A percentile compares a stretch with the other conserved stretches of the same genome.
Conservation (phyloP, 2,888 invertebrate genomes). For the Dasysyrphus tricinctus region DNA sequence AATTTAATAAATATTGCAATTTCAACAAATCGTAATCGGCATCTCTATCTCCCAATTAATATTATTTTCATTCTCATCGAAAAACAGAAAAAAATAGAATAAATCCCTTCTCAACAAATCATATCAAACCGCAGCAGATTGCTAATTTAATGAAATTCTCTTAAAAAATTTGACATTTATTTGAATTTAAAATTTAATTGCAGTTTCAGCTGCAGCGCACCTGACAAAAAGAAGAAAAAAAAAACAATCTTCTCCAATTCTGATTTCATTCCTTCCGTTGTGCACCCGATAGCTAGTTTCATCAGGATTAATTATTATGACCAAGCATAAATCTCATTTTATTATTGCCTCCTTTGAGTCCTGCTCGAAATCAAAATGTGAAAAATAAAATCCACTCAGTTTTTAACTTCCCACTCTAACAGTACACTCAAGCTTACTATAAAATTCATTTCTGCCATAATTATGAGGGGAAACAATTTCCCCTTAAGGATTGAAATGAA, state of each 20-base stretch:
- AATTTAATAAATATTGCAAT: no score
- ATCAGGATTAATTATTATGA: slow-evolving; percentile 62
- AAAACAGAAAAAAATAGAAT: neutral
- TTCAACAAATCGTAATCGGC: neutral
- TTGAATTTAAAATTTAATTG: slow-evolving; percentile 82
- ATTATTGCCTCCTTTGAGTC: slow-evolving; percentile 62
- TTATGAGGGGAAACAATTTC: slow-evolving; percentile 62
- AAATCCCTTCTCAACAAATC: neutral
- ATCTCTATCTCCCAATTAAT: neutral
- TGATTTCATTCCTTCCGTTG: slow-evolving; percentile 29
- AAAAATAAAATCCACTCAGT: slow-evolving; percentile 44
- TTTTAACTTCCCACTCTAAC: neutral
- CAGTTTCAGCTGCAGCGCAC: slow-evolving; percentile 54
- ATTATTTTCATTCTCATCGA: neutral
- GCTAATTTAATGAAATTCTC: slow-evolving; percentile 46
- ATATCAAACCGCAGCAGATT: slow-evolving; percentile 4
- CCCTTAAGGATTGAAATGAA: slow-evolving; percentile 69
- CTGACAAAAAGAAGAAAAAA: neutral
- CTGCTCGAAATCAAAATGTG: neutral
- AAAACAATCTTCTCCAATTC: neutral
- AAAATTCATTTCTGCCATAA: slow-evolving; percentile 71
- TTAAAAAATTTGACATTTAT: slow-evolving; percentile 79
- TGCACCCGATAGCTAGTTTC: slow-evolving; percentile 34
- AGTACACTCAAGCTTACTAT: slow-evolving; percentile 45
- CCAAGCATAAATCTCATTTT: slow-evolving; percentile 71